Evolutionary conservation across 1,140 invertebrate species (phyloP), one percentile per base, ranked within the genome.

Genomic region (Heterodera schachtii): DNA sequence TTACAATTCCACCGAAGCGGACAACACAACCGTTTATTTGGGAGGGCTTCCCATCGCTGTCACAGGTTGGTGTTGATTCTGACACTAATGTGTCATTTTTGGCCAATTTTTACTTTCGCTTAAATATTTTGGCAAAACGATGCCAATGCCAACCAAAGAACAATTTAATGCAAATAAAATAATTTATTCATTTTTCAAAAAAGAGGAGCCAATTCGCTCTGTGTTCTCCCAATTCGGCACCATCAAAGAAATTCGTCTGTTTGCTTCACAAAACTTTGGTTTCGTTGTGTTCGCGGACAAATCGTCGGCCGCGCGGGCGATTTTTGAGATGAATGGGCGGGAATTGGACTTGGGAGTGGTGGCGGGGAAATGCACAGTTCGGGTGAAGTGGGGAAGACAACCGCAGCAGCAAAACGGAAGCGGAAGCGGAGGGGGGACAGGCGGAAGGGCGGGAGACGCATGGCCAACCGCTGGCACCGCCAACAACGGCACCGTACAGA

Each of bases 261-360:
- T 99, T 92, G 98, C 98, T 92, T 96, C 98, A 89, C 98, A 98
- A 91, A 97, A 97, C 88, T 99, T 98, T 91, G 96, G 96, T 86
- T 98, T 98, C 91, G 94, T 98, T 2, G 97, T 96, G 91, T 99
- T 98, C 92, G 94, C 94, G n/a, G 96, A 95, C 78, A 98, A 99
- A 91, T 96, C 78, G 64, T 41, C 49, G 41, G 82, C 82, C 41
- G 67, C 82, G 13, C 60, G 64, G 49, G 82, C 83, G 4, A 83
- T 83, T 41, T 60, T 60, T 3, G 81, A 41, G 73, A 83, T 83
- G 82, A 9, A 84, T 47, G 82, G 82, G 8, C 67, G 67, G 67
- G 80, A 81, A 67, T 69, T 84, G 47, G 57, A 74, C 43, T 57
- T 82, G 49, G 79, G 75, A 7, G 66, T 70, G 11, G 81, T 74